A percentile compares a stretch with the other conserved stretches of the same genome.
Conservation (phyloP, 2,888 invertebrate genomes). For the Therioaphis trifolii region DNA sequence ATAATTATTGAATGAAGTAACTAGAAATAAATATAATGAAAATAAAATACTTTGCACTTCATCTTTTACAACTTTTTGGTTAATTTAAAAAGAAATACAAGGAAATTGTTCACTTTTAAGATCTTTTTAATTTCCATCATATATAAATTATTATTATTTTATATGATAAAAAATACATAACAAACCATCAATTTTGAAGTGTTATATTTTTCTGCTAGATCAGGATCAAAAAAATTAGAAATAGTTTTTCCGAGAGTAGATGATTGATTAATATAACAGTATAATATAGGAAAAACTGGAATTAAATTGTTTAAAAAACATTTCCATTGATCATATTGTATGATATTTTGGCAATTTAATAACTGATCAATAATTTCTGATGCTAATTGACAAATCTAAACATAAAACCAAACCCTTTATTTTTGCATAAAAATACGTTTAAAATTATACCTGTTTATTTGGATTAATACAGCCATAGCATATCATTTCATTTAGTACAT, state of each 20-base stretch:
- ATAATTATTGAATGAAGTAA: conserved; percentile 47
- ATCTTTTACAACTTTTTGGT: too few species aligned
- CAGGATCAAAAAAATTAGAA: conserved; percentile 53
- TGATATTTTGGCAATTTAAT: conserved; percentile 17
- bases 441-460: conserved; percentile 40
- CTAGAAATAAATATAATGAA: conserved; percentile 40
- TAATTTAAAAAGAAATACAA: too few species aligned
- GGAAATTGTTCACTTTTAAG: too few species aligned
- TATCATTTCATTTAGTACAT: conserved; percentile 46
- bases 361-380: conserved; percentile 40
- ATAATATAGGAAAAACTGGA: conserved; percentile 43
- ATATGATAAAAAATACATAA: conserved; percentile 12
- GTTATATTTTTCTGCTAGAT: conserved; percentile 35
- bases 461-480: conserved; percentile 47
- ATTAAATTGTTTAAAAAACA: conserved; percentile 30
- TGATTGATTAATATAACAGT: conserved; percentile 21
- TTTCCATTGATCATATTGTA: conserved; percentile 38
- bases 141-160: too few species aligned
- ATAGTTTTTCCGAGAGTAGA: conserved; percentile 39
- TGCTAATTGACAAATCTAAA: conserved; percentile 48
- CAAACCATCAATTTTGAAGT: conserved; percentile 41
- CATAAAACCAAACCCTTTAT: not conserved
- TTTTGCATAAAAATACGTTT: not conserved
- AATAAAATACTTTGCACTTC: too few species aligned
- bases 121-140: too few species aligned